These are phyloP conservation scores for Mobula birostris DNA, from an alignment of 2,113 vertebrate species.

Conservation along the genomic window DNA sequence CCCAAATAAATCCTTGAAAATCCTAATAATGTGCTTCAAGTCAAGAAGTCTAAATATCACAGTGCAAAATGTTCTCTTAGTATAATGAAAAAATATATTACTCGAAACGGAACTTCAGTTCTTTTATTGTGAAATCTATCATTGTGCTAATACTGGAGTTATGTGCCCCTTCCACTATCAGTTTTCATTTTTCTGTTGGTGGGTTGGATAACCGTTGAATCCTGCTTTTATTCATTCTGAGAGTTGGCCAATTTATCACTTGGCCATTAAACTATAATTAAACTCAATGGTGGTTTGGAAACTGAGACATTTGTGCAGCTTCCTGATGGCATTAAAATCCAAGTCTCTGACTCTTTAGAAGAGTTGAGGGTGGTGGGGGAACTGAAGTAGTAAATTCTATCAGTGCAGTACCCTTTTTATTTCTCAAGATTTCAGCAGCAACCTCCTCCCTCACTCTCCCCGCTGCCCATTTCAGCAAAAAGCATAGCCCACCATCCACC, in stretches of 20 bases:
- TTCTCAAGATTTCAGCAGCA: background rate
- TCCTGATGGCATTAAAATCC: background rate
- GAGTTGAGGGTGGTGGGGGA: background rate
- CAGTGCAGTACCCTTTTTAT: background rate
- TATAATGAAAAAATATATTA: too few species aligned
- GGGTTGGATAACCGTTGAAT: background rate
- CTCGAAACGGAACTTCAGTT: background rate
- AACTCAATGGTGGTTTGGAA: background rate
- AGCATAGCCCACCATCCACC: too few species aligned
- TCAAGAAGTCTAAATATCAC: background rate
- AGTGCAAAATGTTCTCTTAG: background rate
- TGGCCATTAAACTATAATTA: background rate
- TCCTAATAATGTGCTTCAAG: background rate
- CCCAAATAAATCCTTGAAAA: conserved; percentile 5
- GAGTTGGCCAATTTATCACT: background rate
- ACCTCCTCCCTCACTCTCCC: too few species aligned
- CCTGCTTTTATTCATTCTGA: background rate
- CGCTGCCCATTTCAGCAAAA: too few species aligned
- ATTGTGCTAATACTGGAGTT: background rate
- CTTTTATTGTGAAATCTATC: background rate
- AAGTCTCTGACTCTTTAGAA: background rate
- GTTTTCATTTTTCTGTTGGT: background rate
- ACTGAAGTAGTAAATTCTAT: background rate
- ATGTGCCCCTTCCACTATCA: background rate
- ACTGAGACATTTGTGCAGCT: background rate